phyloP scores from a whole-genome alignment of 2,888 invertebrate species.

The Mycalesis mineus region DNA sequence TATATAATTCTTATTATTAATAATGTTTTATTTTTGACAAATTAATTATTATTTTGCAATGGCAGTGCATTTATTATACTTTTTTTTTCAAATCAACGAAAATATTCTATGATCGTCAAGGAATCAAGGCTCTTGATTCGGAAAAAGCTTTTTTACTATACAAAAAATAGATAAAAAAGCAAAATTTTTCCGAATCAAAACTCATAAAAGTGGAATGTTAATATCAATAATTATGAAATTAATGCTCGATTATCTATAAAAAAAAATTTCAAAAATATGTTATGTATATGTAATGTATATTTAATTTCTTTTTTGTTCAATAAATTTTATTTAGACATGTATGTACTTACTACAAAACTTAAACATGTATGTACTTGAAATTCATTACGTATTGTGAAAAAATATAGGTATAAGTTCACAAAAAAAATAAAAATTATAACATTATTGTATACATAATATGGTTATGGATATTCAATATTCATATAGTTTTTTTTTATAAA shows the following conservation, averaged over 20 bases:
- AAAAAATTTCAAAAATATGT: not conserved
- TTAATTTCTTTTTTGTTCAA: not conserved
- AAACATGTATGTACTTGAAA: not conserved
- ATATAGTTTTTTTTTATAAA: slow-evolving; percentile 1
- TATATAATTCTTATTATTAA: slow-evolving; percentile 27
- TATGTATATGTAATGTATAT: not conserved
- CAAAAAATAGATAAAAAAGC: not conserved
- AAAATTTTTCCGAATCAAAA: not conserved
- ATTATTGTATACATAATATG: not conserved
- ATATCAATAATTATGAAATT: not conserved
- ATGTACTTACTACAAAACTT: not conserved
- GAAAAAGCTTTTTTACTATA: not conserved
- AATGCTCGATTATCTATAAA: not conserved
- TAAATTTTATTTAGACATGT: not conserved
- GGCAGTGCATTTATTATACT: slow-evolving; percentile 38
- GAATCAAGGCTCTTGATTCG: not conserved
- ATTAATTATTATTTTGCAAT: slow-evolving; percentile 38
- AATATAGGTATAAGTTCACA: not conserved
- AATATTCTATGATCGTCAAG: not conserved
- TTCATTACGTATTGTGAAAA: not conserved
- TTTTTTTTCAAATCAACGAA: not conserved
- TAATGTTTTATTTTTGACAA: slow-evolving; percentile 22
- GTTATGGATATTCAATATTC: too few relatives aligned
- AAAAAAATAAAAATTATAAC: not conserved
- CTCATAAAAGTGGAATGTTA: not conserved